These are phyloP conservation scores for Percopsis omiscomaycus DNA, from an alignment of 2,797 vertebrate genomes.

Conservation along the genomic window DNA sequence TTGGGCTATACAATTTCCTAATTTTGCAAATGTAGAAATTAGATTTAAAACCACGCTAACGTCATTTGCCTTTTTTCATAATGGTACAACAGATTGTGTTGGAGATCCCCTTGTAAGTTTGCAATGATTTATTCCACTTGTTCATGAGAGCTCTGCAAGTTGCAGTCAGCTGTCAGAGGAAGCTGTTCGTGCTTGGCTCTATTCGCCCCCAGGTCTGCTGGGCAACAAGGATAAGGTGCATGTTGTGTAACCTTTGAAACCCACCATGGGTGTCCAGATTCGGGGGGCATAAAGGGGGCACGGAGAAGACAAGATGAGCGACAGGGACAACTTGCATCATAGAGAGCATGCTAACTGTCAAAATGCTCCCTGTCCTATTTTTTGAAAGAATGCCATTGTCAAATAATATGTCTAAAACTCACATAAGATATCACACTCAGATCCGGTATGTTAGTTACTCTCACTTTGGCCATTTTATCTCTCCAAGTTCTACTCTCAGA, in stretches of 20 bases:
- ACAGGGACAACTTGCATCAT: constrained; percentile 18
- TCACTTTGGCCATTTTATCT: too few species aligned
- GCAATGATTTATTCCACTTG: background rate
- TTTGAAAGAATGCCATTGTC: constrained; percentile 16
- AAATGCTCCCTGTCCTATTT: constrained; percentile 12
- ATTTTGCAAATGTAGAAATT: too few species aligned
- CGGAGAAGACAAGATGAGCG: background rate
- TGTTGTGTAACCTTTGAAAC: constrained; percentile 13
- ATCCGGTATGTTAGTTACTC: too few species aligned
- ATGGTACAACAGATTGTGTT: too few species aligned
- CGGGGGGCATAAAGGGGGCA: constrained; percentile 1
- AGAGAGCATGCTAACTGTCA: background rate
- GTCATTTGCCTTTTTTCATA: background rate
- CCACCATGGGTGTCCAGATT: constrained; percentile 23
- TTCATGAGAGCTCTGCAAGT: background rate
- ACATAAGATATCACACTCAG: constrained; percentile 11
- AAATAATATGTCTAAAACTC: constrained; percentile 2
- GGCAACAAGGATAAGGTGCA: background rate
- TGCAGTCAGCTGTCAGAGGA: background rate
- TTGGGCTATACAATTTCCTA: constrained; percentile 4
- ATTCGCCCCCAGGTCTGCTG: background rate
- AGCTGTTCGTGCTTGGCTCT: background rate
- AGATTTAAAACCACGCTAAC: background rate
- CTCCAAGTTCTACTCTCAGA: too few species aligned
- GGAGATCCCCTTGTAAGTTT: too few species aligned